A percentile compares a stretch with the other conserved stretches of the same genome.
These are phyloP conservation scores for Melanerpes aurifrons DNA, from an alignment of 2,113 vertebrate species.

Conservation along the genomic window DNA sequence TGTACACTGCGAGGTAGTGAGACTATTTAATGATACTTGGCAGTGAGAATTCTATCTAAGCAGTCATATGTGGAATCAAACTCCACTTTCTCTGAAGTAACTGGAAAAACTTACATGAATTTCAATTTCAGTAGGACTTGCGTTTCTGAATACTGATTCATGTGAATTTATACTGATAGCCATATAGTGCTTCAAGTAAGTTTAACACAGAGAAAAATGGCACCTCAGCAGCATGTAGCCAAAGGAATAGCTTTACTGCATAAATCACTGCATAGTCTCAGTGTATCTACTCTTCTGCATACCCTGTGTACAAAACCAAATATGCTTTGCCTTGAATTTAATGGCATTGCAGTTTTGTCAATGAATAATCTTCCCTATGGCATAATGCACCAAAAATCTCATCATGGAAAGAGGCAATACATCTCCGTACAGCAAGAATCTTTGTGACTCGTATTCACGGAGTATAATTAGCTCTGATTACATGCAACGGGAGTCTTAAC, in stretches of 20 bases:
- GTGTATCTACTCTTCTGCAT: background rate
- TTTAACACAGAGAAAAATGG: background rate
- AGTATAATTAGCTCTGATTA: background rate
- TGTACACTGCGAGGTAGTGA: background rate
- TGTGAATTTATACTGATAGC: background rate
- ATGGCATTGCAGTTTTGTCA: background rate
- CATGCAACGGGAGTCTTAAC: background rate
- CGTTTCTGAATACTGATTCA: background rate
- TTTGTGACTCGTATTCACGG: background rate
- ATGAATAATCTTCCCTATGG: background rate
- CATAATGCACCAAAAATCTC: background rate
- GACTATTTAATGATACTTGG: background rate
- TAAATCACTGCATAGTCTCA: background rate
- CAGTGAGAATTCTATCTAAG: background rate
- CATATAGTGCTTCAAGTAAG: background rate
- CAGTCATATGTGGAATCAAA: background rate
- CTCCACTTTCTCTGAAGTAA: background rate
- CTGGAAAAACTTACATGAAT: background rate
- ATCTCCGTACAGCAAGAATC: background rate
- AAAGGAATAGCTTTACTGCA: background rate
- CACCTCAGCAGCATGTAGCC: background rate
- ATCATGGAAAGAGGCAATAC: background rate
- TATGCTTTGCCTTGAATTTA: background rate
- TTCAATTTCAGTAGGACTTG: background rate
- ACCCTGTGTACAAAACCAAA: background rate